Base-by-base conservation (phyloP, 2,797 vertebrate species). In the Apodemus agrarius region DNA sequence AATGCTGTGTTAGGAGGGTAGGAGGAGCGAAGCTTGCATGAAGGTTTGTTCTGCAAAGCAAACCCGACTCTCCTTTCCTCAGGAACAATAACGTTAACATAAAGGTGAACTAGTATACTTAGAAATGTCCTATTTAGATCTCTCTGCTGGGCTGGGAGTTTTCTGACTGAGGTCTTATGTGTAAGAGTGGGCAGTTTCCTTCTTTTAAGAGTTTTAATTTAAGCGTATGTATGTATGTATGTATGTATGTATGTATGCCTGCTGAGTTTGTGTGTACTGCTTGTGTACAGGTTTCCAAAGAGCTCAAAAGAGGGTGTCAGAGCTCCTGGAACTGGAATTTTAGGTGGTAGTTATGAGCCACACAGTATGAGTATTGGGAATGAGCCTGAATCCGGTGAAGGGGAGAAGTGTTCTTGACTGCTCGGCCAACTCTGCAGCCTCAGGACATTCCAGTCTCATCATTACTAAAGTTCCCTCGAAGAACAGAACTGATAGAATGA, bases 1-100 rank as follows among this genome's bases (percentile, higher is more conserved):
- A 40, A 19, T 69, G n/a, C 91, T 82, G 40, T 3, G 65, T 89
- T 46, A 79, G 29, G 29, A 69, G 92, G 91, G 74, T 95, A 91
- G 84, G 67, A 85, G 65, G 52, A 69, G 4, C 34, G 43, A 40
- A 89, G 3, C 43, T 40, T 88, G 90, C 59, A 59, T 83, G 43
- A 69, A 92, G 22, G 0, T 78, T 78, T 90, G 72, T 3, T 85
- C 49, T 92, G 81, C 82, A 88, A 85, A 78, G 29, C 43, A 37
- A 95, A 67, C 49, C 57, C 34, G 49, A 4, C 37, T 65, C 14
- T 84, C 49, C 5, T 89, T 92, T 83, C 82, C 89, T 61, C 83
- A 37, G 74, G 79, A 87, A 83, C 57, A 67, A 49, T 65, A 19
- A 34, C 92, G 74, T 54, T 90, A 79, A 82, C 72, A 26, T 31